Evolutionary conservation across 37 sponge, comb jelly and placozoan genomes (phyloP).

Genomic region (Cladorhizidae sp.): DNA sequence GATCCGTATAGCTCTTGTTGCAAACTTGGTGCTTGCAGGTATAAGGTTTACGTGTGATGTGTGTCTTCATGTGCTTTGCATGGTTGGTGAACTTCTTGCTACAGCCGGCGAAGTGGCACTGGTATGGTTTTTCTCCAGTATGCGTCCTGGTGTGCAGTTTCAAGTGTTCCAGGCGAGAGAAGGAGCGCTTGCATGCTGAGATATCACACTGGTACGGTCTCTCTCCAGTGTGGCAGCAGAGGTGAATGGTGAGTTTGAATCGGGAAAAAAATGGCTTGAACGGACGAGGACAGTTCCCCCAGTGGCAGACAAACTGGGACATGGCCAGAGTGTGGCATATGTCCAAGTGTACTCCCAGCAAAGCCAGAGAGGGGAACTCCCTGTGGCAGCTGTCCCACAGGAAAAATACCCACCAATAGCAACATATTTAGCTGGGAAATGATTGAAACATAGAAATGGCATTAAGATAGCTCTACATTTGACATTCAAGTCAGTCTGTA

Average conservation of each 20-base stretch:
- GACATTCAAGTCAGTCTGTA: no score
- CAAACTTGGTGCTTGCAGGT: constrained; percentile 85
- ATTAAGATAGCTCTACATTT: no score
- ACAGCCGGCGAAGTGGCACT: constrained; percentile 73
- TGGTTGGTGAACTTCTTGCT: constrained; percentile 77
- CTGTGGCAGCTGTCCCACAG: constrained; percentile 55
- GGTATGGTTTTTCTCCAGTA: constrained; percentile 91
- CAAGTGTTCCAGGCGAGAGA: constrained; percentile 84
- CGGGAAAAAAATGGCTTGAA: constrained; percentile 82
- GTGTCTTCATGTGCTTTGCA: constrained; percentile 88
- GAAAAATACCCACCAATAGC: no score
- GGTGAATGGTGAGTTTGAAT: constrained; percentile 85
- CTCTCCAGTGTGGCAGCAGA: constrained; percentile 91
- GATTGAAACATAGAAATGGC: no score
- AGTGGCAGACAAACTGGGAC: constrained; percentile 64
- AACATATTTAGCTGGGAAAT: no score
- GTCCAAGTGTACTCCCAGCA: constrained; percentile 66
- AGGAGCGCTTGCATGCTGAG: constrained; percentile 54
- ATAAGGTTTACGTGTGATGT: constrained; percentile 82
- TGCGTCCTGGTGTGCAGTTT: constrained; percentile 85
- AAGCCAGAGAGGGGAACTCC: constrained; percentile 30
- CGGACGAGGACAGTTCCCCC: constrained; percentile 66
- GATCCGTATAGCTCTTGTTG: constrained; percentile 86
- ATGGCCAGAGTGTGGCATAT: constrained; percentile 49
- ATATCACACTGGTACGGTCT: constrained; percentile 74